Conservation (phyloP, 2,113 vertebrate genomes). For the Xiphophorus hellerii region DNA sequence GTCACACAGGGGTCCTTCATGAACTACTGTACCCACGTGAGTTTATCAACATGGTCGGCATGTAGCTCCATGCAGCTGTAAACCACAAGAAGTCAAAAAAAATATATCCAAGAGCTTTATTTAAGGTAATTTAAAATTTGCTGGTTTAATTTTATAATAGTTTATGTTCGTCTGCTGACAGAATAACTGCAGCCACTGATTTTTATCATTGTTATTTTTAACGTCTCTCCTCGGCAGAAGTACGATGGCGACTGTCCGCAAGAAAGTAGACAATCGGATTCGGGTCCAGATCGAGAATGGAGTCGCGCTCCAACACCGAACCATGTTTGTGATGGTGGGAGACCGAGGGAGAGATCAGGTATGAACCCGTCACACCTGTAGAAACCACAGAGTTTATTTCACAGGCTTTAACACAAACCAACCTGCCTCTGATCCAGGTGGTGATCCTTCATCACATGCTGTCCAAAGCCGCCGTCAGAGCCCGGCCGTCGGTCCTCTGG, state of each 20-base stretch:
- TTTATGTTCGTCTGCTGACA: neutral
- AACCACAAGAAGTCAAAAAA: neutral
- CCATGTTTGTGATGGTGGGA: conserved; percentile 91
- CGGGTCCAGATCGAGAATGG: conserved; percentile 98
- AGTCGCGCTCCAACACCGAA: conserved; percentile 85
- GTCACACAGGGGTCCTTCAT: conserved; percentile 66
- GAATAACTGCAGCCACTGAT: neutral
- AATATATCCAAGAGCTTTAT: neutral
- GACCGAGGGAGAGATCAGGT: conserved; percentile 96
- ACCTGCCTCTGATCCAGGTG: conserved; percentile 80
- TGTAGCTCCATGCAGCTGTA: conserved; percentile 7
- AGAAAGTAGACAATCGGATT: conserved; percentile 95
- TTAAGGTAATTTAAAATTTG: conserved; percentile 27
- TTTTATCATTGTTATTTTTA: neutral
- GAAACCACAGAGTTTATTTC: too few species aligned
- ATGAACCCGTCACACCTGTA: neutral
- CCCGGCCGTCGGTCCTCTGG: conserved; percentile 95
- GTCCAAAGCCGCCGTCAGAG: conserved; percentile 92
- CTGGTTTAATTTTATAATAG: neutral
- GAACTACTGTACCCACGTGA: conserved; percentile 70
- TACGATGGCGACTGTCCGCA: conserved; percentile 86
- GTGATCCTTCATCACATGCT: conserved; percentile 99
- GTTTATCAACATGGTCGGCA: conserved; percentile 49
- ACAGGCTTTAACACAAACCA: neutral
- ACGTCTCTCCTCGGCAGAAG: neutral